phyloP scores from a whole-genome alignment of 2,888 invertebrate genomes.

The Agriotes lineatus region DNA sequence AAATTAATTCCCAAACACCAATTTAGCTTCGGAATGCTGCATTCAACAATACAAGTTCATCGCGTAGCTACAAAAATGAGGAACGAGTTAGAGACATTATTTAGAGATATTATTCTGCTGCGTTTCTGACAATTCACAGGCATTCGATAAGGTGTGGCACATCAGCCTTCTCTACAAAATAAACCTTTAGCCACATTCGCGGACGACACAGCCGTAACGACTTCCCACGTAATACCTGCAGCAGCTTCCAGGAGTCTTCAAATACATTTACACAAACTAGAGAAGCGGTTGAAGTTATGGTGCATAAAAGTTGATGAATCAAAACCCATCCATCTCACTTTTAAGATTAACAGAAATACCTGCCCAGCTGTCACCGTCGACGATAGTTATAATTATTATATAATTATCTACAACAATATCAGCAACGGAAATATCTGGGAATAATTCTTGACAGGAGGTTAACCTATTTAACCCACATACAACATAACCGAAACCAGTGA shows the following conservation, averaged over 20 bases:
- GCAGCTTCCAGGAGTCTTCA: too few relatives aligned
- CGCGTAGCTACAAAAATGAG: too few relatives aligned
- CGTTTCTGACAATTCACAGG: background rate
- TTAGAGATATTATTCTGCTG: background rate
- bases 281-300: background rate
- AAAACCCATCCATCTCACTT: conserved; percentile 9
- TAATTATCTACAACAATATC: too few relatives aligned
- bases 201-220: background rate
- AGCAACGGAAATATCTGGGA: conserved; percentile 1
- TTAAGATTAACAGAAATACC: background rate
- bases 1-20: too few relatives aligned
- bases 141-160: background rate
- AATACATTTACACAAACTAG: background rate
- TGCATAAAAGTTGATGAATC: background rate
- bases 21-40: too few relatives aligned
- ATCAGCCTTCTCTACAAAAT: background rate
- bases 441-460: background rate
- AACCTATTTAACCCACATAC: background rate
- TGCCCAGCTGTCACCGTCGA: background rate
- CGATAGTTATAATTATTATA: too few relatives aligned
- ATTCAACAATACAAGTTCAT: too few relatives aligned
- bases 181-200: background rate
- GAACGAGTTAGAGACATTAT: too few relatives aligned
- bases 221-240: background rate
- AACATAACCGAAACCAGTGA: background rate